These are phyloP conservation scores for Enteromius thamalakanensis DNA, from an alignment of 2,797 vertebrate species.

Conservation along the genomic window DNA sequence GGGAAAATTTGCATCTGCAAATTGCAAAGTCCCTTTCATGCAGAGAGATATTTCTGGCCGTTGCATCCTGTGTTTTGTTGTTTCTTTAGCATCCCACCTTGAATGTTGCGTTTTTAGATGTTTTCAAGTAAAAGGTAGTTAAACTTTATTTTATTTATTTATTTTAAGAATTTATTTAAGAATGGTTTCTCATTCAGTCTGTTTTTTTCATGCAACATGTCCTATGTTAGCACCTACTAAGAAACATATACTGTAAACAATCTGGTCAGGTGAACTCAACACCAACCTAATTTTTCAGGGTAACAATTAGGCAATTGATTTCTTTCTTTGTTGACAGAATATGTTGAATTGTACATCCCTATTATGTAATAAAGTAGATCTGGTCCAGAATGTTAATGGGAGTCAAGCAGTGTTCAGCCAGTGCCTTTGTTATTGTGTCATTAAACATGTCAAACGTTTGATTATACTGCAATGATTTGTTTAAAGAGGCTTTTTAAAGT, in stretches of 20 bases:
- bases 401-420: constrained; percentile 16
- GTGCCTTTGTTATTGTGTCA: constrained; percentile 23
- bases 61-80: background rate
- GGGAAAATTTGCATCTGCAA: constrained; percentile 19
- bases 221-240: background rate
- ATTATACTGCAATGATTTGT: constrained; percentile 25
- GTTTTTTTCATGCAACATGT: background rate
- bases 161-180: background rate
- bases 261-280: background rate
- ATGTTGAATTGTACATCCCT: background rate
- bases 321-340: background rate
- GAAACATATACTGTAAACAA: background rate
- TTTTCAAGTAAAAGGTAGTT: background rate
- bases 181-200: background rate
- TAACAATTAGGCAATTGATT: background rate
- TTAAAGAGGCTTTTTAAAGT: constrained; percentile 20
- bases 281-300: background rate
- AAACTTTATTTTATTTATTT: background rate
- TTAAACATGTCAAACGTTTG: constrained; percentile 31
- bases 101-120: background rate
- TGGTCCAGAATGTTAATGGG: constrained; percentile 6
- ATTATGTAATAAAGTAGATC: constrained; percentile 16
- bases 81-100: background rate
- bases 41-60: background rate
- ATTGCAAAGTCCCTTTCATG: background rate